Evolutionary conservation across 2,113 vertebrate genomes (phyloP).

Genomic region (Trogon melanurus): DNA sequence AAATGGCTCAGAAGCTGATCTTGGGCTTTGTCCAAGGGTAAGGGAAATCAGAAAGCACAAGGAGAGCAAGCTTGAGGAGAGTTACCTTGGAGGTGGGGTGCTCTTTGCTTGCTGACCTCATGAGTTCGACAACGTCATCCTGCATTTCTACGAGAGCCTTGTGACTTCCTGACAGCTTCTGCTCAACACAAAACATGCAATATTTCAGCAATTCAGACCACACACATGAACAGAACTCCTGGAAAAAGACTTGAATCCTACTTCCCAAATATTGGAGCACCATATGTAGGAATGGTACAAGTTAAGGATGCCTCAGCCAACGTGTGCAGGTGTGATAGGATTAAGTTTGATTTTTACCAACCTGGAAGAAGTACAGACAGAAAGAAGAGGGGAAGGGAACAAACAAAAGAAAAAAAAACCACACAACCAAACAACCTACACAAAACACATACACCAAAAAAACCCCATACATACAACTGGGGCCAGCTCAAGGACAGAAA

Average conservation of each 20-base stretch:
- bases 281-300: not conserved
- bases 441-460: not conserved
- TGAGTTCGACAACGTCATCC: constrained; percentile 87
- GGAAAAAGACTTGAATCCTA: not conserved
- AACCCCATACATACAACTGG: not conserved
- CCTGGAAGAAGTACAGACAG: not conserved
- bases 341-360: constrained; percentile 5
- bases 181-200: constrained; percentile 56
- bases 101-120: constrained; percentile 84
- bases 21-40: not conserved
- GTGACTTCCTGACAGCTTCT: constrained; percentile 96
- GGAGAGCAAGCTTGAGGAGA: not conserved
- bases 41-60: not conserved
- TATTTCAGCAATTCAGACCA: not conserved
- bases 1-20: not conserved
- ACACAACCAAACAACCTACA: not conserved
- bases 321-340: not conserved
- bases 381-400: not conserved
- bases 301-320: not conserved
- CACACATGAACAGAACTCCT: not conserved
- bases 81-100: constrained; percentile 87
- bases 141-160: constrained; percentile 99
- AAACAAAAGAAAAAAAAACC: not conserved
- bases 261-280: not conserved
- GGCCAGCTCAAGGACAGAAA: not conserved